Conservation (phyloP, 2,888 invertebrate species). For the Lissonota sp. region DNA sequence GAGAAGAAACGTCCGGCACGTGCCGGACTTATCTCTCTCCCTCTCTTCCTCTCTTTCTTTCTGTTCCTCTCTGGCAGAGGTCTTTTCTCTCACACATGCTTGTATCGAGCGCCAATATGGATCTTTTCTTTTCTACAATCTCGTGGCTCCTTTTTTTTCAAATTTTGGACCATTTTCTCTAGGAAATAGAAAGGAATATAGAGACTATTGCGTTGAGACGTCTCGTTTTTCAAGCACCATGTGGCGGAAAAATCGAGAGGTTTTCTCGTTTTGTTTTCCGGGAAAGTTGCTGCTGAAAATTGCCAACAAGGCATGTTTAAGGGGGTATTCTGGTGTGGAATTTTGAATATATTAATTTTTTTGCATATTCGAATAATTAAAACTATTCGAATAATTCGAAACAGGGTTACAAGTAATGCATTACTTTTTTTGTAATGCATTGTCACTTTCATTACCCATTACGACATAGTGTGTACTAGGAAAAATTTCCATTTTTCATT, state of each 20-base stretch:
- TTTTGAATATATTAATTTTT: no score
- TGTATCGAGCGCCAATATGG: no score
- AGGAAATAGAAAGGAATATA: constrained; percentile 38
- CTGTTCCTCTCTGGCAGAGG: neutral
- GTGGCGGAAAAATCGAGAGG: constrained; percentile 11
- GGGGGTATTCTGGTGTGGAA: no score
- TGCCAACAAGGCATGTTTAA: no score
- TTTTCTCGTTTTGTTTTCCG: constrained; percentile 25
- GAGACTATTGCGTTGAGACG: neutral
- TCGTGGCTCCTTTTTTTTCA: constrained; percentile 28
- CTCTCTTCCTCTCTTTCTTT: constrained; percentile 17
- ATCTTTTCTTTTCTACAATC: constrained; percentile 38
- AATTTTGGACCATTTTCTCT: constrained; percentile 41
- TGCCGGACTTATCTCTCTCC: constrained; percentile 69
- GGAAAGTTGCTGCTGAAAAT: neutral
- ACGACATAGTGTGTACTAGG: no score
- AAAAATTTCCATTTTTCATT: no score
- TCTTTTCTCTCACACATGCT: constrained; percentile 20
- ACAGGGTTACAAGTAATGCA: no score
- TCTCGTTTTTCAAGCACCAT: constrained; percentile 1
- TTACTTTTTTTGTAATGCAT: no score
- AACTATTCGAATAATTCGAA: no score
- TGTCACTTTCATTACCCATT: no score
- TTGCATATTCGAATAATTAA: no score
- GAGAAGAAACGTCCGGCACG: constrained; percentile 71